Base-by-base conservation (phyloP, 2,113 vertebrate genomes). In the Protobothrops flavoviridis region DNA sequence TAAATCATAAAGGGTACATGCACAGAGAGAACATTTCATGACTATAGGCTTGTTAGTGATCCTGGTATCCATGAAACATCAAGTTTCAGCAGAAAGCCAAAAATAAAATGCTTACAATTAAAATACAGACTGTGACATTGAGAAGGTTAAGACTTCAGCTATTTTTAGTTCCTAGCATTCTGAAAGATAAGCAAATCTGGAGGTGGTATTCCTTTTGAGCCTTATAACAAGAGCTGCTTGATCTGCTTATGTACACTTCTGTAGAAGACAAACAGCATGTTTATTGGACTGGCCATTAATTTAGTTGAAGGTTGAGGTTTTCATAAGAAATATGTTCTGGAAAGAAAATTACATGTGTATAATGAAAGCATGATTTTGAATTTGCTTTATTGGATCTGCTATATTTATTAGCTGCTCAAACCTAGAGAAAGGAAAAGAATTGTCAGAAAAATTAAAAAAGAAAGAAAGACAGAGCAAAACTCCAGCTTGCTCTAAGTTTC, bases 251-350 rank as follows among this genome's bases (percentile, higher is more conserved):
- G 33, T 21, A 21, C 9, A 69, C 2, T 85, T 48, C 1, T 92
- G 48, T 43, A 61, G 20, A 86, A 90, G 45, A 93, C 29, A 50
- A 87, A 52, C 3, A 81, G 4, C 64, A 48, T 0, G 0, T 93
- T 95, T 95, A 81, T 92, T 91, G 89, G 56, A 91, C 50, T 33
- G 91, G 93, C 93, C 29, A n/a, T 95, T 95, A 95, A 91, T 95
- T 53, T 56, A 89, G 9, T 95, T 93, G 93, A 96, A 91, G 92
- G 89, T 90, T 93, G 94, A 93, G 95, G 93, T 87, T 93, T 95
- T 95, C 87, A 52, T 93, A 95, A 69, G 93, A 95, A 96, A 96
- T 96, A 96, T 21, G n/a, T 81, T 43, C 74, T 81, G 6, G 33
- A 43, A 81, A 43, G 33, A 81, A 81, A 43, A 4, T 39, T 43